These are phyloP conservation scores for Cistogaster globosa DNA, from an alignment of 2,888 invertebrate genomes.

Conservation along the genomic window DNA sequence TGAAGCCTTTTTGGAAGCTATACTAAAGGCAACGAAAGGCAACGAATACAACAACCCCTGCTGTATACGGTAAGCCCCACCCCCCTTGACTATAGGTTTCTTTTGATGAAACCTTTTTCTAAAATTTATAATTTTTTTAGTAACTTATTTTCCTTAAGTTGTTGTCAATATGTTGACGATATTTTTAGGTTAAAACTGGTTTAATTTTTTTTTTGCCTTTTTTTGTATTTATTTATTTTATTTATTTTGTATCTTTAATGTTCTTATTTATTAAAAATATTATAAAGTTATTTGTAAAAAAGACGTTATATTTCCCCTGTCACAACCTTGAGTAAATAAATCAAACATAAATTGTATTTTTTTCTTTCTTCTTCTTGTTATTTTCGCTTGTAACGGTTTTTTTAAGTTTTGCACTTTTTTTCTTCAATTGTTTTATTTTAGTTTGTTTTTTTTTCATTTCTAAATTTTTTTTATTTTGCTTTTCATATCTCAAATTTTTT, in stretches of 20 bases:
- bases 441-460: constrained; percentile 4
- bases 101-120: no score
- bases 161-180: constrained; percentile 23
- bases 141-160: constrained; percentile 16
- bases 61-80: no score
- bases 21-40: no score
- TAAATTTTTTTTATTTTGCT: constrained; percentile 13
- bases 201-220: constrained; percentile 11
- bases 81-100: no score
- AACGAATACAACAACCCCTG: no score
- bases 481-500: no score
- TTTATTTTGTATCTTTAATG: constrained; percentile 19
- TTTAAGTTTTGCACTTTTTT: constrained; percentile 50
- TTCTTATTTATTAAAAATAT: constrained; percentile 30
- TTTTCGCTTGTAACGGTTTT: constrained; percentile 53
- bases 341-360: constrained; percentile 58
- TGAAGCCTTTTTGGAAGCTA: no score
- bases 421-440: constrained; percentile 17
- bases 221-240: neutral
- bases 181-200: constrained; percentile 45
- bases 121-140: neutral
- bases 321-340: constrained; percentile 68
- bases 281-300: constrained; percentile 17
- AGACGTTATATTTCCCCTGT: constrained; percentile 11
- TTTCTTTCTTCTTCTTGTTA: neutral